These are phyloP conservation scores for Tetanocera ferruginea DNA, from an alignment of 2,888 invertebrate species.

Conservation along the genomic window DNA sequence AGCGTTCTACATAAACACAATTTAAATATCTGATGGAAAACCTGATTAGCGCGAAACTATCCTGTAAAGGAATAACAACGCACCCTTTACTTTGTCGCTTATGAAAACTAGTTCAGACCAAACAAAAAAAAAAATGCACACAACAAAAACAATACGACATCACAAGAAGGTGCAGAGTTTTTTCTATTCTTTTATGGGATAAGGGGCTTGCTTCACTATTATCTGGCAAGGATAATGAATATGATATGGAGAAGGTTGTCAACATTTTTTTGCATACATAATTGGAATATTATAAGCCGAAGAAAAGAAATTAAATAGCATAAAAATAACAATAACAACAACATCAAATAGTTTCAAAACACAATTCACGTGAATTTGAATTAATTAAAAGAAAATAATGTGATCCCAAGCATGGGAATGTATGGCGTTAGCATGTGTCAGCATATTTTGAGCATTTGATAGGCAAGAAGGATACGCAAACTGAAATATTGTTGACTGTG, in stretches of 20 bases:
- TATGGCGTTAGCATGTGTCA: not conserved
- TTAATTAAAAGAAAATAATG: constrained; percentile 34
- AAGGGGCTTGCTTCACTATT: not conserved
- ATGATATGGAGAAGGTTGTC: constrained; percentile 3
- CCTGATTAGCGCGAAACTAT: not conserved
- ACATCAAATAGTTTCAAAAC: not conserved
- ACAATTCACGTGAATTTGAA: not conserved
- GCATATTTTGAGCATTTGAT: not conserved
- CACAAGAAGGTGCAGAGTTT: too few relatives aligned
- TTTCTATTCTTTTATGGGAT: too few relatives aligned
- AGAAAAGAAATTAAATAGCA: not conserved
- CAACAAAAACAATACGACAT: too few relatives aligned
- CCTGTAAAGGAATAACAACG: not conserved
- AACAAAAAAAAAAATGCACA: too few relatives aligned
- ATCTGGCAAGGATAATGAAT: constrained; percentile 4
- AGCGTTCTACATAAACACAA: too few relatives aligned
- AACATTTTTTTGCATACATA: constrained; percentile 18
- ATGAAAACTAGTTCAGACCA: too few relatives aligned
- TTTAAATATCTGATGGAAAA: too few relatives aligned
- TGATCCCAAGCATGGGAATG: not conserved
- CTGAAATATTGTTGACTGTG: constrained; percentile 19
- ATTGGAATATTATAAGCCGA: constrained; percentile 8
- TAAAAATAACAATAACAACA: not conserved
- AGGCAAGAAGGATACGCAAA: not conserved
- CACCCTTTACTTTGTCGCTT: not conserved